Evolutionary conservation across 2,113 vertebrate genomes (phyloP).

Genomic region (Emydura subglobosa): DNA sequence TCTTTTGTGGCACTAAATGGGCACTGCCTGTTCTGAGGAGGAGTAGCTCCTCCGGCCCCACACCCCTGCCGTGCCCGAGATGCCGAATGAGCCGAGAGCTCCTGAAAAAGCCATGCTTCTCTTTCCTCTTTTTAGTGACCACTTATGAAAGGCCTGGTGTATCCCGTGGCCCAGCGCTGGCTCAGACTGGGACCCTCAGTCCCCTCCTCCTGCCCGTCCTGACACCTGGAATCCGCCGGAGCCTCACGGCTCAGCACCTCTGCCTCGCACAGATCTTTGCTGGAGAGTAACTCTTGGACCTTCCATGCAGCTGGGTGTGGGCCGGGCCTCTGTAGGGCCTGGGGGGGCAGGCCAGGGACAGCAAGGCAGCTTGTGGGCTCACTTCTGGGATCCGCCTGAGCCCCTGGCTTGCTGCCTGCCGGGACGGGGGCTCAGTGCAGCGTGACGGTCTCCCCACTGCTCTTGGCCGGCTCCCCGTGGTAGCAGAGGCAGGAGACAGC

Average conservation of each 20-base stretch:
- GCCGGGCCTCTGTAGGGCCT: neutral
- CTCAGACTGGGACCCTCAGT: neutral
- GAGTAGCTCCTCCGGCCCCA: neutral
- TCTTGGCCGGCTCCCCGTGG: too few relatives aligned
- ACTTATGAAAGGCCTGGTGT: slow-evolving; percentile 57
- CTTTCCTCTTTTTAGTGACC: slow-evolving; percentile 44
- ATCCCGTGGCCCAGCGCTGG: neutral
- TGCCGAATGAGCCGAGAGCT: neutral
- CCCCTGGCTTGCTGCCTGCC: neutral
- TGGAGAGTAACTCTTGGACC: neutral
- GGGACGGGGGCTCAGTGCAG: neutral
- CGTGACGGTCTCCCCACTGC: too few relatives aligned
- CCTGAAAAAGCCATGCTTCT: neutral
- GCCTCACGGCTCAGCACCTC: neutral
- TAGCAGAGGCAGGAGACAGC: neutral
- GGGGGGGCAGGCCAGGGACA: rapidly evolving
- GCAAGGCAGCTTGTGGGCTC: neutral
- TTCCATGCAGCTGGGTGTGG: rapidly evolving
- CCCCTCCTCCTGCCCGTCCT: neutral
- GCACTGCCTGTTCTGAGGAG: too few relatives aligned
- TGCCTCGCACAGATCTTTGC: neutral
- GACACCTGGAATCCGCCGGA: slow-evolving; percentile 19
- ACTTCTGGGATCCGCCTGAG: neutral
- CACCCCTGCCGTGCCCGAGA: neutral
- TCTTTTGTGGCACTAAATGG: neutral